These are phyloP conservation scores for Sebastes aleutianus DNA, from an alignment of 2,797 vertebrate genomes.

Conservation along the genomic window DNA sequence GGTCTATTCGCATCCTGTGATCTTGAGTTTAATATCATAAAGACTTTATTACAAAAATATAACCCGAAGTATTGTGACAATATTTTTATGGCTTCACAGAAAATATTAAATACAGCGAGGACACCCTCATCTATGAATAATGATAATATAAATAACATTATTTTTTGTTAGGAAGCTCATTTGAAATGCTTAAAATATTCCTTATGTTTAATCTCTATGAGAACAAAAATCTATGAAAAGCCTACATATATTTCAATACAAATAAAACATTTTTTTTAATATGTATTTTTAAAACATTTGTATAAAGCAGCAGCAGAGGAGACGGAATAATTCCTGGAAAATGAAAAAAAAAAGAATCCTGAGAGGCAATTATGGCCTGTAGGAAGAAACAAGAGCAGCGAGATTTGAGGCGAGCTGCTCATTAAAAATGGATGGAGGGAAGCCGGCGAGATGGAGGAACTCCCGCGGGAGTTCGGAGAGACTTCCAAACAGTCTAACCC, in stretches of 20 bases:
- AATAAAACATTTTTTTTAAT: not conserved
- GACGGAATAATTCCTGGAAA: constrained; percentile 17
- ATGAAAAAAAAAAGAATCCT: not conserved
- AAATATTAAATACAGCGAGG: not conserved
- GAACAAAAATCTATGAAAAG: not conserved
- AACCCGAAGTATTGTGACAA: not conserved
- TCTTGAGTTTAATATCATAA: too few species aligned
- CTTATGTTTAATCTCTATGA: too few species aligned
- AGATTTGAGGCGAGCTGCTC: constrained; percentile 32
- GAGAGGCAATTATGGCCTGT: constrained; percentile 28
- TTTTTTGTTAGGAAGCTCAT: too few species aligned
- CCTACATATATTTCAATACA: not conserved
- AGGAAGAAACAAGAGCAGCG: constrained; percentile 29
- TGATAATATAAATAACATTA: not conserved
- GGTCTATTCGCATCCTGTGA: too few species aligned
- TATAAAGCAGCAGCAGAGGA: not conserved
- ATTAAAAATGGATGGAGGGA: constrained; percentile 60
- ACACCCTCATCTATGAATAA: not conserved
- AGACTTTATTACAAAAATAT: not conserved
- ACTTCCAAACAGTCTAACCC: not conserved
- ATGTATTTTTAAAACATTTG: not conserved
- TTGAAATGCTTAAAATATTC: not conserved
- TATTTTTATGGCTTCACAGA: not conserved
- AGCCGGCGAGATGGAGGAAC: constrained; percentile 31
- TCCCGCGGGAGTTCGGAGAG: constrained; percentile 38